Base-by-base conservation (phyloP, 1,140 invertebrate genomes). In the Macrocentrus cingulum region DNA sequence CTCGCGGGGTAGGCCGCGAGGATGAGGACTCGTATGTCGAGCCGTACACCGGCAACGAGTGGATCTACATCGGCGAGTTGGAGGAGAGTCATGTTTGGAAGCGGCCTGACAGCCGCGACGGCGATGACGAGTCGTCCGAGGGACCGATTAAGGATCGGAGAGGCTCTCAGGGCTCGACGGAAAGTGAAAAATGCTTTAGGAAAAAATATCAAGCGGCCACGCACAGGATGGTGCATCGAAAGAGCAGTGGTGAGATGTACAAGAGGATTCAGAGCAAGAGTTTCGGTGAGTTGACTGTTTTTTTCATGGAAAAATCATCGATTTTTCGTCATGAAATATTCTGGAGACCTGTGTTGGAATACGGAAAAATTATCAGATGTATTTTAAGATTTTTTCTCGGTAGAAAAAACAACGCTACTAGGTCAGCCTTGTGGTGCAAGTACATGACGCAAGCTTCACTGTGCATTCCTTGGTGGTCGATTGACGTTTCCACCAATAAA, bases 221-320 rank as follows among this genome's bases (percentile, higher is more conserved):
- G 4, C 92, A 94, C 76, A 84, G 92, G 41, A 88, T 96, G 80
- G 90, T 96, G 0, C 93, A 96, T 76, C 82, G 93, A 55, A 92
- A 94, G 72, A 92, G 91, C n/a, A 93, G 90, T 66, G 85, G 92
- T 11, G 92, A 96, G 77, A 91, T 95, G 85, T 94, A 94, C 67
- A 87, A 88, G 70, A 83, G 92, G 57, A 87, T 95, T 64, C 86
- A 89, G 11, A 86, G 87, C 16, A 92, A 91, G 64, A 87, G 86
- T 45, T 94, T 96, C 70, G 90, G 93, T 95, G 80, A 86, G 83
- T 84, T 60, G 57, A 9, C n/a, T n/a, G n/a, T n/a, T n/a, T n/a
- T n/a, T n/a, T n/a, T n/a, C n/a, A n/a, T n/a, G n/a, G n/a, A n/a
- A n/a, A n/a, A n/a, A n/a, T n/a, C n/a, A n/a, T n/a, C n/a, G n/a